Conservation (phyloP, 1,140 invertebrate genomes). For the Saccostrea glomerata region DNA sequence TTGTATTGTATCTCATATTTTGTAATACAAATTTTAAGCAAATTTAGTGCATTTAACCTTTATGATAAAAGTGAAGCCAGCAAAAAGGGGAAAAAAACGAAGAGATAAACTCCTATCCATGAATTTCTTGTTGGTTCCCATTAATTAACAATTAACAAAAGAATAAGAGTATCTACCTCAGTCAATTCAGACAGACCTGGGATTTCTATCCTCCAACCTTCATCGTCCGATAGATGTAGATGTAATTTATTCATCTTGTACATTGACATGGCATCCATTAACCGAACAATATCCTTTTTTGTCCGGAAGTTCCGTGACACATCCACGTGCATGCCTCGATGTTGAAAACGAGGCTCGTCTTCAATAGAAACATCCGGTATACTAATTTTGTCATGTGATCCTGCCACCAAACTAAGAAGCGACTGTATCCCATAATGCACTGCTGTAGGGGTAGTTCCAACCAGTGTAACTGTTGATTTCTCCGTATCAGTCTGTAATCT, state of each 20-base stretch:
- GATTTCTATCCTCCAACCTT: conserved; percentile 77
- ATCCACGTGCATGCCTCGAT: conserved; percentile 75
- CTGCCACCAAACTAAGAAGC: conserved; percentile 60
- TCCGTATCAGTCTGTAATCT: conserved; percentile 48
- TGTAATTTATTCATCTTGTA: conserved; percentile 77
- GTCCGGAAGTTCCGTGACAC: conserved; percentile 73
- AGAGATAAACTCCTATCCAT: too few relatives aligned
- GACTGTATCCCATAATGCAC: conserved; percentile 70
- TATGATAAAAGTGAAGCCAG: too few relatives aligned
- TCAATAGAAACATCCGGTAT: conserved; percentile 59
- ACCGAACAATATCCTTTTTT: conserved; percentile 61
- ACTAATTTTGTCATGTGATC: conserved; percentile 28
- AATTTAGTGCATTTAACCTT: too few relatives aligned
- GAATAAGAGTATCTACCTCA: conserved; percentile 57
- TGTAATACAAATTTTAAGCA: too few relatives aligned
- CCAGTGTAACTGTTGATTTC: conserved; percentile 52
- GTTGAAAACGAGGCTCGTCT: conserved; percentile 73
- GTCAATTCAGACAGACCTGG: conserved; percentile 73
- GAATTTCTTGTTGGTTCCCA: too few relatives aligned
- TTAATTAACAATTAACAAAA: background rate
- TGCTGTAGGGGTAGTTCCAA: conserved; percentile 57
- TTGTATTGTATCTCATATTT: too few relatives aligned
- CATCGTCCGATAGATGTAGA: conserved; percentile 77
- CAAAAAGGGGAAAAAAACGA: too few relatives aligned
- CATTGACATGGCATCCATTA: conserved; percentile 73